These are phyloP conservation scores for human (Homo sapiens) DNA, from an alignment of 2,113 vertebrate species.

Conservation along the genomic window DNA sequence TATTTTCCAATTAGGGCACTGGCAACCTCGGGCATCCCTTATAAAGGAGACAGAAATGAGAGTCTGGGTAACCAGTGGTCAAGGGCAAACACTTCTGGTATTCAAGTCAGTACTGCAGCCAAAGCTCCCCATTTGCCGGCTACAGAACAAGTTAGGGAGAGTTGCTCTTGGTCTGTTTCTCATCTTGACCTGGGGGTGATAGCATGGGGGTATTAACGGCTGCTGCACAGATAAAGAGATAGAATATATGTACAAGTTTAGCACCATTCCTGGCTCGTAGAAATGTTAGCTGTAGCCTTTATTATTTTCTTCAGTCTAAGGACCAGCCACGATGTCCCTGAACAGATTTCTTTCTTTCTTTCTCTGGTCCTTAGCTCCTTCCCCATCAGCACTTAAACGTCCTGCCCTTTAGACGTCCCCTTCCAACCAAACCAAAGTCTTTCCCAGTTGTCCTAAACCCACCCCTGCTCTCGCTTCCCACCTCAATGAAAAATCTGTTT, in stretches of 20 bases:
- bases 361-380: not conserved
- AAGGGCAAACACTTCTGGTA: not conserved
- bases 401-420: not conserved
- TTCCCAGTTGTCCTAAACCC: not conserved
- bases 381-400: not conserved
- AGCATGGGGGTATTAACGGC: not conserved
- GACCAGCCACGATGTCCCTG: fast-evolving
- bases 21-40: not conserved
- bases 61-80: not conserved
- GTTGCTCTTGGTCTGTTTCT: not conserved
- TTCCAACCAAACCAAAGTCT: not conserved
- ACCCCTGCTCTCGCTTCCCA: not conserved
- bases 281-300: not conserved
- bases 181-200: not conserved
- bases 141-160: not conserved
- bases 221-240: not conserved
- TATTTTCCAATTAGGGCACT: not conserved
- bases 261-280: not conserved
- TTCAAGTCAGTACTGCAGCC: not conserved
- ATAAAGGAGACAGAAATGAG: fast-evolving
- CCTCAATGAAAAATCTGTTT: not conserved
- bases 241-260: not conserved
- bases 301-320: not conserved
- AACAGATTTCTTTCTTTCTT: not conserved
- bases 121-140: not conserved